phyloP scores from a whole-genome alignment of 2,797 vertebrate species.

The Alcedo atthis region DNA sequence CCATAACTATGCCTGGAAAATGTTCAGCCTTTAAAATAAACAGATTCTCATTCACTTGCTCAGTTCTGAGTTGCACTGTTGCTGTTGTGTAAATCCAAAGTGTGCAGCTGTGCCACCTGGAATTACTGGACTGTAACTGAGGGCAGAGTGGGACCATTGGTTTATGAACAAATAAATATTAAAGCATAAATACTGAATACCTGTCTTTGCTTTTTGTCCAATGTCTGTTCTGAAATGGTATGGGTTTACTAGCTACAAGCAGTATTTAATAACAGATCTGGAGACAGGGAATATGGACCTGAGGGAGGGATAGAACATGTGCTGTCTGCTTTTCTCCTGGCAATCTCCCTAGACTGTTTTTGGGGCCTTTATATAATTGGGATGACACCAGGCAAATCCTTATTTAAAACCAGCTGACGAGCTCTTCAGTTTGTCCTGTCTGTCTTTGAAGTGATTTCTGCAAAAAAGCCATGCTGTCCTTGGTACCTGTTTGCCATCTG shows the following conservation, averaged over 20 bases:
- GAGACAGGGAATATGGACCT: neutral
- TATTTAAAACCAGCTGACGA: neutral
- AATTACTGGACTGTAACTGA: neutral
- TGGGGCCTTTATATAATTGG: neutral
- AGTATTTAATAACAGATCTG: neutral
- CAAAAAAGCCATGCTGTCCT: neutral
- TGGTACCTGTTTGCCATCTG: slow-evolving; percentile 39
- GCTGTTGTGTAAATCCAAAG: neutral
- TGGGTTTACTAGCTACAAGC: neutral
- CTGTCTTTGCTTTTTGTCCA: neutral
- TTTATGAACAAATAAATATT: neutral
- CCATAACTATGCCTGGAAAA: neutral
- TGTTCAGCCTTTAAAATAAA: neutral
- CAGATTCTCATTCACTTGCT: neutral
- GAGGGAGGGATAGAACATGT: neutral
- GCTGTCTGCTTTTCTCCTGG: neutral
- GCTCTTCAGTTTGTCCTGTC: slow-evolving; percentile 7
- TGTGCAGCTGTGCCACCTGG: neutral
- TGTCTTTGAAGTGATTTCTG: neutral
- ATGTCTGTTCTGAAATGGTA: neutral
- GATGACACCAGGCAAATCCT: neutral
- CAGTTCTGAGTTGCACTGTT: neutral
- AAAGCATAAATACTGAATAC: neutral
- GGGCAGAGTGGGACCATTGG: neutral
- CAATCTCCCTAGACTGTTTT: neutral